These are phyloP conservation scores for Tolmerus cingulatus DNA, from an alignment of 2,888 invertebrate genomes.

Conservation along the genomic window DNA sequence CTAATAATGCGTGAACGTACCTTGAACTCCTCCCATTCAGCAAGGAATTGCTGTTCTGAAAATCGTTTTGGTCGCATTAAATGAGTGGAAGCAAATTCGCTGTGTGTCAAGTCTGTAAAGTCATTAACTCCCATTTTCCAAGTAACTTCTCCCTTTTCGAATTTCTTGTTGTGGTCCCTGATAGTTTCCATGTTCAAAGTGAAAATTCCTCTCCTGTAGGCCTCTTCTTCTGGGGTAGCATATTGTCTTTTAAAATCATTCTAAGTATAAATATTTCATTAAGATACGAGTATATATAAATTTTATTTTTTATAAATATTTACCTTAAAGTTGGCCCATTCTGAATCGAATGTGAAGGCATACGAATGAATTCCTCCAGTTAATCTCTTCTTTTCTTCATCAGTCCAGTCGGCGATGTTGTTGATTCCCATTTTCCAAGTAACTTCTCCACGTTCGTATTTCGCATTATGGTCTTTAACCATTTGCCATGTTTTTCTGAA, in stretches of 20 bases:
- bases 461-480: background rate
- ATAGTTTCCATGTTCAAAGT: conserved; percentile 54
- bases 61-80: background rate
- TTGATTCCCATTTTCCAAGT: conserved; percentile 14
- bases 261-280: conserved; percentile 46
- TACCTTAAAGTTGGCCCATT: conserved; percentile 23
- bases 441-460: conserved; percentile 15
- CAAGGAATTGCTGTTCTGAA: background rate
- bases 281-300: background rate
- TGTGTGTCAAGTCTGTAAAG: conserved; percentile 56
- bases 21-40: background rate
- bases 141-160: conserved; percentile 56
- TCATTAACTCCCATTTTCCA: conserved; percentile 59
- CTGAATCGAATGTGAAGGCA: background rate
- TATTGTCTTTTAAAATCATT: conserved; percentile 56
- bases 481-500: background rate
- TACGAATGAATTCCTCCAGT: background rate
- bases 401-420: conserved; percentile 2
- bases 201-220: conserved; percentile 54
- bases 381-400: background rate
- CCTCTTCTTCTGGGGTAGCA: conserved; percentile 54
- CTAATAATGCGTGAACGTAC: background rate
- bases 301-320: background rate
- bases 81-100: conserved; percentile 50
- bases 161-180: conserved; percentile 57